phyloP scores from a whole-genome alignment of 1,140 invertebrate species.

The Caenorhabditis brenneri region DNA sequence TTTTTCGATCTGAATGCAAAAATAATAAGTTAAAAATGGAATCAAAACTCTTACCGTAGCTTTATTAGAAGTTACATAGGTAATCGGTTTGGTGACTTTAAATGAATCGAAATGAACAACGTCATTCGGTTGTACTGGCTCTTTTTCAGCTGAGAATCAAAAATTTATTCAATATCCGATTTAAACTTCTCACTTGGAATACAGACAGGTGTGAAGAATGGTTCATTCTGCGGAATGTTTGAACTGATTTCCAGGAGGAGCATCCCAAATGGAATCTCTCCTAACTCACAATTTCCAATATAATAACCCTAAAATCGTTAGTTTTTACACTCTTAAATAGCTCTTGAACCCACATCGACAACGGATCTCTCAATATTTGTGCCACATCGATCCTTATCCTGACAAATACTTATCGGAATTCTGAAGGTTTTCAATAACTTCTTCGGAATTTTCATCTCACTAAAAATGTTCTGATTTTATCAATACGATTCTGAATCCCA shows the following conservation, averaged over 20 bases:
- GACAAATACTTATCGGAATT: neutral
- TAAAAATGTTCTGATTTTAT: no score
- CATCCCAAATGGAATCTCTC: neutral
- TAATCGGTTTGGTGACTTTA: neutral
- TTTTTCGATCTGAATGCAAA: neutral
- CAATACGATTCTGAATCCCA: neutral
- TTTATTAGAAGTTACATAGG: neutral
- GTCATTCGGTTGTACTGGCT: neutral
- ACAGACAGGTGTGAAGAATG: neutral
- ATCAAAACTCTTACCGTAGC: neutral
- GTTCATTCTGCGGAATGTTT: neutral
- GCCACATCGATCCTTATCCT: neutral
- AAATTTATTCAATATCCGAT: neutral
- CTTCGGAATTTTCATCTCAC: neutral
- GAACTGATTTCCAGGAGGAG: neutral
- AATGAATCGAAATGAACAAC: neutral
- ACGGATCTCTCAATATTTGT: neutral
- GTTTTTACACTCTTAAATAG: no score
- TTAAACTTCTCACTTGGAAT: neutral
- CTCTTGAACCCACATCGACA: neutral
- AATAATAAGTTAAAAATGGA: neutral
- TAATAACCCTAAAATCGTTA: neutral
- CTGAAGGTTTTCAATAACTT: neutral
- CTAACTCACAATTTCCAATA: neutral
- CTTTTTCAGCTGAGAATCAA: neutral